Evolutionary conservation across 64 coral and sea anemone genomes (phyloP).

Genomic region (Montipora foliosa): DNA sequence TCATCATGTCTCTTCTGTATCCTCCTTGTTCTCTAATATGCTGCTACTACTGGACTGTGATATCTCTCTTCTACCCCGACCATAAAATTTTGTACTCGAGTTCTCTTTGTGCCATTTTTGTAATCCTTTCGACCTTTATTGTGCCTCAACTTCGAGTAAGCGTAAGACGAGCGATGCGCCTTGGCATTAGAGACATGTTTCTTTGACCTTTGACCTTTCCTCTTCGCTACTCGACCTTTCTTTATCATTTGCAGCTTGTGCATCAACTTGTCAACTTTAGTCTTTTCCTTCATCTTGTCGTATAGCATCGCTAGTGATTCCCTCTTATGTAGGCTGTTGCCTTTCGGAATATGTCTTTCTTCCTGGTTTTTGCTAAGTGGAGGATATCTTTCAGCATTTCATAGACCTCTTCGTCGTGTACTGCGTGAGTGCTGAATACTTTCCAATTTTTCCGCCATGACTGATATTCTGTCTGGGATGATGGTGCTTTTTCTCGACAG

Average conservation of each 20-base stretch:
- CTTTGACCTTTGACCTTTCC: not conserved
- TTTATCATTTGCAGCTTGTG: slow-evolving; percentile 51
- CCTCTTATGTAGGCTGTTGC: not conserved
- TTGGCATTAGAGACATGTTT: not conserved
- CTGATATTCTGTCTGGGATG: not conserved
- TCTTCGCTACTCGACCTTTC: not conserved
- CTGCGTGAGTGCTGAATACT: slow-evolving; percentile 22
- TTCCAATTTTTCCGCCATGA: not conserved
- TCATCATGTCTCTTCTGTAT: not conserved
- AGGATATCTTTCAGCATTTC: slow-evolving; percentile 22
- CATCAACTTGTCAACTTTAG: not conserved
- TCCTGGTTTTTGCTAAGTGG: not conserved
- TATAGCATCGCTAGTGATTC: slow-evolving; percentile 17
- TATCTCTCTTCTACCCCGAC: not conserved
- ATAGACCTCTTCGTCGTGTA: slow-evolving; percentile 13
- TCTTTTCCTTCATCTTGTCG: slow-evolving; percentile 27
- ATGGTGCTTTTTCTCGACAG: not conserved
- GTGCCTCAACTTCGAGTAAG: not conserved
- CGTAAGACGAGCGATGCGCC: not conserved
- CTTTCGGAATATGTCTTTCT: slow-evolving; percentile 13
- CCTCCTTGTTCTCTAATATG: not conserved
- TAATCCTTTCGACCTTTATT: not conserved
- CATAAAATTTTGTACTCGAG: not conserved
- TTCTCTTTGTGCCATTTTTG: not conserved
- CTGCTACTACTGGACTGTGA: not conserved